phyloP scores from a whole-genome alignment of 2,888 invertebrate genomes.

The Aphelenchoides bicaudatus region DNA sequence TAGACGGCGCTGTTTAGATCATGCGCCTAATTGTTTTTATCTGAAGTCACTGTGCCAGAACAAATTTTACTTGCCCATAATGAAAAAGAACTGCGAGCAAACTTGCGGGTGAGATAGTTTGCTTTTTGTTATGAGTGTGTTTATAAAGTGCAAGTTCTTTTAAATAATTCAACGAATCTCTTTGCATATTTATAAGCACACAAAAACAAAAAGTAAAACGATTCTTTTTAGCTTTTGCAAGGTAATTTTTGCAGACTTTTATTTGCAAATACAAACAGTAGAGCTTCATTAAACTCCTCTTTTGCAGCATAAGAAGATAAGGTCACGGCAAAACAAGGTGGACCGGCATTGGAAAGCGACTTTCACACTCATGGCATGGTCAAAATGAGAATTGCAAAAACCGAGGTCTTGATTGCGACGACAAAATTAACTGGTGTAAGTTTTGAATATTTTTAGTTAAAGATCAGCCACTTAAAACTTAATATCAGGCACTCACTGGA shows the following conservation, averaged over 20 bases:
- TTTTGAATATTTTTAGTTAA: no score
- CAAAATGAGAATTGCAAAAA: conserved; percentile 10
- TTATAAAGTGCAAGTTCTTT: no score
- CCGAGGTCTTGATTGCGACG: conserved; percentile 25
- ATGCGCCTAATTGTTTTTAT: conserved; percentile 20
- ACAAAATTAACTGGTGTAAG: conserved; percentile 25
- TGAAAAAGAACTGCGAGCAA: conserved; percentile 22
- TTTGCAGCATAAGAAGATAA: conserved; percentile 2
- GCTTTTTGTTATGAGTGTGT: no score
- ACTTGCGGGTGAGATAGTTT: conserved; percentile 23
- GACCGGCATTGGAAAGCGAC: neutral
- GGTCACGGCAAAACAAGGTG: conserved; percentile 4
- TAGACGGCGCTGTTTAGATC: conserved; percentile 3
- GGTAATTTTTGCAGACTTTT: no score
- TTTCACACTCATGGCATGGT: neutral
- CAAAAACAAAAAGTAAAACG: no score
- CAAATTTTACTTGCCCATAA: conserved; percentile 21
- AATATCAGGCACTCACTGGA: conserved; percentile 20
- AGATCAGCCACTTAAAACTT: no score
- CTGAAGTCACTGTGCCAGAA: conserved; percentile 21
- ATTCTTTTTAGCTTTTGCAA: no score
- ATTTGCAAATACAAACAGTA: conserved; percentile 7
- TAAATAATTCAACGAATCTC: no score
- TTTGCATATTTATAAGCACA: no score
- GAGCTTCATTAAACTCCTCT: neutral